Percentiles rank a stretch among this genome's conserved stretches.
Conservation (phyloP, 2,888 invertebrate species). For the Patella ulyssiponensis region DNA sequence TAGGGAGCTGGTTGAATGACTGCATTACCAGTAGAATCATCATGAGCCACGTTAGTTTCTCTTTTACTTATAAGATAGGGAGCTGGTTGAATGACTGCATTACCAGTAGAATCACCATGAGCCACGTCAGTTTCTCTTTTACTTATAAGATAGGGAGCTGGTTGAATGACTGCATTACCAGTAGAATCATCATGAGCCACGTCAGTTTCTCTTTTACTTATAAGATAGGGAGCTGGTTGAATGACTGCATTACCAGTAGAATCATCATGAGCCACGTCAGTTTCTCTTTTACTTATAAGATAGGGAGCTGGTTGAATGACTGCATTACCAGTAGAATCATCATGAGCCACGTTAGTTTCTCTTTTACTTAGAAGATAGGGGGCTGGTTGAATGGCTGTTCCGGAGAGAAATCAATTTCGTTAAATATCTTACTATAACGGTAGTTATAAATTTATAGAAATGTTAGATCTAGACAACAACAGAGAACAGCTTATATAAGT, state of each 20-base stretch:
- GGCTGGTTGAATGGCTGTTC: too few species aligned
- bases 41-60: conserved; percentile 19
- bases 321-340: conserved; percentile 16
- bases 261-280: conserved; percentile 23
- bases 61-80: background rate
- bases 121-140: conserved; percentile 21
- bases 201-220: conserved; percentile 13
- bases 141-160: too few species aligned
- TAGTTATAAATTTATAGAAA: too few species aligned
- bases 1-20: too few species aligned
- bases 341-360: conserved; percentile 19
- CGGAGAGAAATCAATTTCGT: too few species aligned
- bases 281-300: background rate
- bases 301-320: too few species aligned
- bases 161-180: background rate
- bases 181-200: conserved; percentile 21
- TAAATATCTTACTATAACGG: too few species aligned
- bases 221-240: too few species aligned
- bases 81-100: background rate
- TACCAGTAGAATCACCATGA: conserved; percentile 17
- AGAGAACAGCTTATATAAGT: too few species aligned
- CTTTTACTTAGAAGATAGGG: background rate
- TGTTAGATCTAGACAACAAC: too few species aligned
- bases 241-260: background rate
- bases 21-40: conserved; percentile 16